Conservation (phyloP, 2,888 invertebrate species). For the Philhelius pedissequus region DNA sequence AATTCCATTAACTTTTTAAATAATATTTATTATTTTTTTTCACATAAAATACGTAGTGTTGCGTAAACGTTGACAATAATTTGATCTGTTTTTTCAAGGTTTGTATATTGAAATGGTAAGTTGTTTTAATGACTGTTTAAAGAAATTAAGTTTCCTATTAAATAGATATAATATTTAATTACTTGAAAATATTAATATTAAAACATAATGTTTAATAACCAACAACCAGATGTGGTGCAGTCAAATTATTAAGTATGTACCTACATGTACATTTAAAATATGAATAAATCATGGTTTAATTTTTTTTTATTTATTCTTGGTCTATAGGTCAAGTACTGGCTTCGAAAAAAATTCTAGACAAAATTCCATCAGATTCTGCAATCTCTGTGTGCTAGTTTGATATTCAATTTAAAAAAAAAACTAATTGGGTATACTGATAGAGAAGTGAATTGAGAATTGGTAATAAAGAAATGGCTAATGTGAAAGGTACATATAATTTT, state of each 20-base stretch:
- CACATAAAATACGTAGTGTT: too few relatives aligned
- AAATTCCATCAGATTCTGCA: too few relatives aligned
- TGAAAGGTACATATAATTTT: too few relatives aligned
- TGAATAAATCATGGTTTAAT: not conserved
- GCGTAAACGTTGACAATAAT: not conserved
- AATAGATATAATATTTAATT: not conserved
- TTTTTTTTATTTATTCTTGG: not conserved
- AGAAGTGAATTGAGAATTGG: too few relatives aligned
- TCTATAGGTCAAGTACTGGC: not conserved
- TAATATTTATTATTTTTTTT: too few relatives aligned
- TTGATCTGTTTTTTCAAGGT: not conserved
- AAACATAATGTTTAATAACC: not conserved
- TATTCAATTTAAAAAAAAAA: too few relatives aligned
- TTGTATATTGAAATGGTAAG: not conserved
- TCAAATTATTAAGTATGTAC: not conserved
- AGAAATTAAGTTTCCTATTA: not conserved
- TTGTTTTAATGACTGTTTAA: not conserved
- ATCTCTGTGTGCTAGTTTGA: too few relatives aligned
- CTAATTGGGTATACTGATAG: too few relatives aligned
- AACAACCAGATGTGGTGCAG: not conserved
- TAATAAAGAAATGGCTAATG: too few relatives aligned
- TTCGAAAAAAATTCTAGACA: not conserved
- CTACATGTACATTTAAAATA: not conserved
- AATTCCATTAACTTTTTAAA: too few relatives aligned
- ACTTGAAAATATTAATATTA: not conserved